phyloP scores from a whole-genome alignment of 1,140 invertebrate species.

The Homarus americanus region DNA sequence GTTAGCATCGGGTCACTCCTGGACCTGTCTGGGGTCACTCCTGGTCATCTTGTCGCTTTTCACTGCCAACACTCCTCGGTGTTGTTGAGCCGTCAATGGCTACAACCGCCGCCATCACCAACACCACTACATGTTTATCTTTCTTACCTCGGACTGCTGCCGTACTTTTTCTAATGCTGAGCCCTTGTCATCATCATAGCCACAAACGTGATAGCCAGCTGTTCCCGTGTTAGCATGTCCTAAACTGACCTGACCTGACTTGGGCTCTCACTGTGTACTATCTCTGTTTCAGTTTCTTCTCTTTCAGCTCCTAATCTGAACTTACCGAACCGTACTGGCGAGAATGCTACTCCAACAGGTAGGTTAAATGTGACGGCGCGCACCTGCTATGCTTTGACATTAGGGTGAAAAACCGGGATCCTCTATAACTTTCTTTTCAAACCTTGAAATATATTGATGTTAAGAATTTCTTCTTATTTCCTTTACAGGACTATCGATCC shows the following conservation, averaged over 20 bases:
- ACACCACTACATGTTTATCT: constrained; percentile 49
- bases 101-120: constrained; percentile 19
- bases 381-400: constrained; percentile 67
- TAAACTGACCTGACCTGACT: constrained; percentile 72
- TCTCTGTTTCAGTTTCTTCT: constrained; percentile 75
- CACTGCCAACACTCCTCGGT: constrained; percentile 53
- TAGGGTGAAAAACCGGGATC: constrained; percentile 71
- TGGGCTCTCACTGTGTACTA: constrained; percentile 73
- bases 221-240: constrained; percentile 69
- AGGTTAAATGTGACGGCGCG: constrained; percentile 69
- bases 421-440: constrained; percentile 25
- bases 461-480: constrained; percentile 26
- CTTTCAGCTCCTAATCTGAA: constrained; percentile 75
- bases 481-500: constrained; percentile 59
- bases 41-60: constrained; percentile 52
- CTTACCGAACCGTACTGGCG: constrained; percentile 73
- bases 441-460: constrained; percentile 2
- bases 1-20: constrained; percentile 50
- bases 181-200: constrained; percentile 68
- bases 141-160: constrained; percentile 56
- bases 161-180: constrained; percentile 69
- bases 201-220: constrained; percentile 66
- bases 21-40: constrained; percentile 51
- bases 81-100: constrained; percentile 43
- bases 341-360: constrained; percentile 72